Evolutionary conservation across 2,888 invertebrate genomes (phyloP).

Genomic region (Apoderus coryli): DNA sequence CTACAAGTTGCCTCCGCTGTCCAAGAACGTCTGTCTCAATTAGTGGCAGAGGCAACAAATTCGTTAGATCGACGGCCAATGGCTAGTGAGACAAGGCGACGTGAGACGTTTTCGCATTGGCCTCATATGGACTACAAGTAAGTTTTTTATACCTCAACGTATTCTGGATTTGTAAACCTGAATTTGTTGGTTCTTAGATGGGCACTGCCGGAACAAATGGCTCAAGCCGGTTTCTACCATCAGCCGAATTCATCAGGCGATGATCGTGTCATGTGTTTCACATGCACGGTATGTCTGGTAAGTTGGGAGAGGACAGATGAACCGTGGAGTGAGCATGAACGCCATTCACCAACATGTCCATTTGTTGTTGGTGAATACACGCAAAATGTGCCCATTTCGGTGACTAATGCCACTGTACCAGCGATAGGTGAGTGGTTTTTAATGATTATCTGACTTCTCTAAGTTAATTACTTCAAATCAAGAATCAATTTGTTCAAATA

Average conservation of each 20-base stretch:
- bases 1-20: conserved; percentile 81
- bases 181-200: conserved; percentile 43
- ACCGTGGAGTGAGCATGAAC: conserved; percentile 93
- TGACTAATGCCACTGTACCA: conserved; percentile 71
- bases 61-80: conserved; percentile 48
- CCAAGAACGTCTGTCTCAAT: conserved; percentile 69
- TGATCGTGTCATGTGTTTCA: conserved; percentile 93
- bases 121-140: conserved; percentile 95
- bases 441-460: too few species aligned
- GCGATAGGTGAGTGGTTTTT: too few species aligned
- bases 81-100: conserved; percentile 84
- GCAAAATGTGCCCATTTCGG: conserved; percentile 82
- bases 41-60: conserved; percentile 39
- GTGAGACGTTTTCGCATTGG: conserved; percentile 87
- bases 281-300: conserved; percentile 85
- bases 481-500: too few species aligned
- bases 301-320: conserved; percentile 96
- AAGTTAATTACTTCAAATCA: too few species aligned
- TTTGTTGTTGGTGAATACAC: conserved; percentile 91
- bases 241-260: conserved; percentile 81
- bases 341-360: conserved; percentile 86
- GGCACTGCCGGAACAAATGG: conserved; percentile 93
- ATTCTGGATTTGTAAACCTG: conserved; percentile 4
- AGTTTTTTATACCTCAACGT: too few species aligned
- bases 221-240: conserved; percentile 93